Percentiles rank a stretch among this genome's conserved stretches.
phyloP scores from a whole-genome alignment of 2,797 vertebrate genomes.

The Protosalanx chinensis region DNA sequence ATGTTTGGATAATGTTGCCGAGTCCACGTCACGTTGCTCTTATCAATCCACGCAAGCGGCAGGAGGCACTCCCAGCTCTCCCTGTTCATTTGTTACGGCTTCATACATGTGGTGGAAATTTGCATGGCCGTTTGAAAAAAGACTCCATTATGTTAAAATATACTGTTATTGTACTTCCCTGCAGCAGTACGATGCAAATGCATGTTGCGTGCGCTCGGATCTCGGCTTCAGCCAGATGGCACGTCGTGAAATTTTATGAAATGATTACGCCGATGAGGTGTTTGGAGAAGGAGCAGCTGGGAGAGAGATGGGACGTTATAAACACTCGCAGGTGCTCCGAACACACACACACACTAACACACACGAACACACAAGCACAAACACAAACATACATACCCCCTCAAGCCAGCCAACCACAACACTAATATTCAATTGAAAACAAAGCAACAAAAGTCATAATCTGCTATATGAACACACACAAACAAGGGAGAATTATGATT shows the following conservation, averaged over 20 bases:
- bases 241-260: conserved; percentile 89
- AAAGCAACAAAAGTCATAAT: neutral
- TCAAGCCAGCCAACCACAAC: neutral
- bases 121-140: conserved; percentile 5
- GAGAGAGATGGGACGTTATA: conserved; percentile 85
- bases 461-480: neutral
- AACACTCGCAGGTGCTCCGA: conserved; percentile 84
- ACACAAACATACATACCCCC: conserved; percentile 1
- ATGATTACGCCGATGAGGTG: conserved; percentile 85
- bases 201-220: conserved; percentile 81
- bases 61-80: neutral
- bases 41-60: neutral
- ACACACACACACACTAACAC: conserved; percentile 12
- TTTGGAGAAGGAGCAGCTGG: conserved; percentile 86
- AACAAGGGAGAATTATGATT: no score
- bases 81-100: neutral
- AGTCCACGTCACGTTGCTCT: neutral
- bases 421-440: neutral
- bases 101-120: neutral
- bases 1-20: no score
- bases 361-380: conserved; percentile 4
- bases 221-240: conserved; percentile 82
- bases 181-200: conserved; percentile 69
- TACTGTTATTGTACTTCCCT: conserved; percentile 30
- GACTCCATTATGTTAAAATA: neutral